These are phyloP conservation scores for Oscheius sp. DNA, from an alignment of 1,140 invertebrate species.

Conservation along the genomic window DNA sequence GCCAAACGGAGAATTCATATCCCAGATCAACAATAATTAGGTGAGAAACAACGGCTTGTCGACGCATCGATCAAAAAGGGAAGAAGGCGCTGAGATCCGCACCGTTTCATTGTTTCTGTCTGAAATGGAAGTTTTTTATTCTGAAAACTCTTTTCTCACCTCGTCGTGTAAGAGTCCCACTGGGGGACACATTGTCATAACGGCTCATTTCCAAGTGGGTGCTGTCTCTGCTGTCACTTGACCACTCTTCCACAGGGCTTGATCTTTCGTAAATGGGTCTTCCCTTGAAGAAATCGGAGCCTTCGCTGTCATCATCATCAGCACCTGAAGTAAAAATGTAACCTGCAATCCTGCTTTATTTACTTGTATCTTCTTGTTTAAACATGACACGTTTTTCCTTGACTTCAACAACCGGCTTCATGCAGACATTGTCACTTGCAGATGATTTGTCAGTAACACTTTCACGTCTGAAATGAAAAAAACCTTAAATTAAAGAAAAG, in stretches of 20 bases:
- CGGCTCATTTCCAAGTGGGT: slow-evolving; percentile 43
- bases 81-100: neutral
- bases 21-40: neutral
- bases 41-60: neutral
- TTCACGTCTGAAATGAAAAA: neutral
- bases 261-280: slow-evolving; percentile 27
- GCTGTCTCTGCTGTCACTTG: slow-evolving; percentile 33
- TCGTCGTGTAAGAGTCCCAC: slow-evolving; percentile 26
- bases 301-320: neutral
- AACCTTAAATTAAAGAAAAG: neutral
- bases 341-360: neutral
- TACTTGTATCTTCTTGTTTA: neutral
- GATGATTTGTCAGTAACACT: neutral
- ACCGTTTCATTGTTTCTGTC: neutral
- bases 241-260: slow-evolving; percentile 34
- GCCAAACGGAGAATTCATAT: neutral
- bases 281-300: neutral
- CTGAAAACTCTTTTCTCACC: no score
- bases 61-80: neutral
- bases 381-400: slow-evolving; percentile 7
- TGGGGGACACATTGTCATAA: slow-evolving; percentile 43
- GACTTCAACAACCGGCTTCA: neutral
- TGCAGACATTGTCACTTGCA: neutral
- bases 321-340: neutral
- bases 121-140: neutral